phyloP scores from a whole-genome alignment of 2,888 invertebrate genomes.

The Horisme vitalbata region DNA sequence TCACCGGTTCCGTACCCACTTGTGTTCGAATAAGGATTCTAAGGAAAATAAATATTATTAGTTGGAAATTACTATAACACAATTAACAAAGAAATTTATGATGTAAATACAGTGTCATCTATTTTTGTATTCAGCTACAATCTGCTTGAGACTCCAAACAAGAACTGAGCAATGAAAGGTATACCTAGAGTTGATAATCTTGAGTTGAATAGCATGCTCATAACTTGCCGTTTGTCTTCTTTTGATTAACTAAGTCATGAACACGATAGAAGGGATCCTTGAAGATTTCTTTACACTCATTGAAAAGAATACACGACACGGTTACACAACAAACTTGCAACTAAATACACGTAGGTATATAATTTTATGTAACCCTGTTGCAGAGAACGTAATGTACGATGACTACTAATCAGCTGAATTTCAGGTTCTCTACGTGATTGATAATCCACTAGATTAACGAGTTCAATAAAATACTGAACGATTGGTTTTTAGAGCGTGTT shows the following conservation, averaged over 20 bases:
- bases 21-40: too few relatives aligned
- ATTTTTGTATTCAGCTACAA: slow-evolving; percentile 46
- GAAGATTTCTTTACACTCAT: neutral
- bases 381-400: slow-evolving; percentile 21
- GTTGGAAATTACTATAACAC: neutral
- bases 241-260: slow-evolving; percentile 22
- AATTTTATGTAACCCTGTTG: slow-evolving; percentile 18
- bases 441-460: slow-evolving; percentile 19
- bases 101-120: slow-evolving; percentile 38
- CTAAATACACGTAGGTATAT: slow-evolving; percentile 11
- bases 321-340: neutral
- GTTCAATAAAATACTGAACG: slow-evolving; percentile 11
- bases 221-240: slow-evolving; percentile 19
- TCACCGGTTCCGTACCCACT: too few relatives aligned
- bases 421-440: slow-evolving; percentile 19
- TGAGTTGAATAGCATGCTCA: slow-evolving; percentile 41
- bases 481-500: slow-evolving; percentile 1
- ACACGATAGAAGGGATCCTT: neutral
- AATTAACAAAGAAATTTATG: slow-evolving; percentile 19
- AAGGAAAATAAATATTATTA: neutral
- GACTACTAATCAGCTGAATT: slow-evolving; percentile 37
- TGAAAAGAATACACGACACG: neutral
- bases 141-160: slow-evolving; percentile 48
- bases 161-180: slow-evolving; percentile 68
- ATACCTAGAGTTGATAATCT: too few relatives aligned